A percentile compares a stretch with the other conserved stretches of the same genome.
These are phyloP conservation scores for Trimorus sp. DNA, from an alignment of 2,888 invertebrate genomes.

Conservation along the genomic window DNA sequence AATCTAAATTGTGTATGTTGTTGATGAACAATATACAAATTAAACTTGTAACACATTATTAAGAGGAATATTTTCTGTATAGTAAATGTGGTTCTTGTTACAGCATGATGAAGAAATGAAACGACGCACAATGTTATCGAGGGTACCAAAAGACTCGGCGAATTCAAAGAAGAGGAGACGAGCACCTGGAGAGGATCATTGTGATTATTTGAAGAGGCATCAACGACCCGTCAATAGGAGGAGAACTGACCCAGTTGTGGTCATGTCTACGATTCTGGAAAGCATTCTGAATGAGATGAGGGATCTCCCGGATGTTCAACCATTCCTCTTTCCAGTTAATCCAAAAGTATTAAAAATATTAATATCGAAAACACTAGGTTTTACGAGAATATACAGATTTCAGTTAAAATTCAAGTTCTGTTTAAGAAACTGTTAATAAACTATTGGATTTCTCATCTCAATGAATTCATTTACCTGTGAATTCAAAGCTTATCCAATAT, in stretches of 20 bases:
- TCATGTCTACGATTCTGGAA: slow-evolving; percentile 94
- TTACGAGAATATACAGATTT: neutral
- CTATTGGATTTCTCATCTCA: too few relatives aligned
- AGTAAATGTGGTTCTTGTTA: too few relatives aligned
- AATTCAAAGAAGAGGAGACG: slow-evolving; percentile 86
- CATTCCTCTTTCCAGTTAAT: slow-evolving; percentile 97
- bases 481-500: too few relatives aligned
- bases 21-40: too few relatives aligned
- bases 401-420: neutral
- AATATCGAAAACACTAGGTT: too few relatives aligned
- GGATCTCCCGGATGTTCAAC: slow-evolving; percentile 94
- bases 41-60: too few relatives aligned
- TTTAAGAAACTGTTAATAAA: neutral
- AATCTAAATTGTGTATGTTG: too few relatives aligned
- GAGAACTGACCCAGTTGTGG: slow-evolving; percentile 97
- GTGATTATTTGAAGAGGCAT: slow-evolving; percentile 94
- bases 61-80: too few relatives aligned
- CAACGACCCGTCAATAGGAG: slow-evolving; percentile 93
- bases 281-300: slow-evolving; percentile 96
- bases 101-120: slow-evolving; percentile 92
- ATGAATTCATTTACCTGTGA: too few relatives aligned
- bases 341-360: slow-evolving; percentile 90
- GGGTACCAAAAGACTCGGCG: slow-evolving; percentile 89
- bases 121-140: slow-evolving; percentile 89
- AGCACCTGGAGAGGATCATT: slow-evolving; percentile 87